A percentile compares a stretch with the other conserved stretches of the same genome.
Evolutionary conservation across 2,797 vertebrate genomes (phyloP).

Genomic region (Eulemur coronatus): DNA sequence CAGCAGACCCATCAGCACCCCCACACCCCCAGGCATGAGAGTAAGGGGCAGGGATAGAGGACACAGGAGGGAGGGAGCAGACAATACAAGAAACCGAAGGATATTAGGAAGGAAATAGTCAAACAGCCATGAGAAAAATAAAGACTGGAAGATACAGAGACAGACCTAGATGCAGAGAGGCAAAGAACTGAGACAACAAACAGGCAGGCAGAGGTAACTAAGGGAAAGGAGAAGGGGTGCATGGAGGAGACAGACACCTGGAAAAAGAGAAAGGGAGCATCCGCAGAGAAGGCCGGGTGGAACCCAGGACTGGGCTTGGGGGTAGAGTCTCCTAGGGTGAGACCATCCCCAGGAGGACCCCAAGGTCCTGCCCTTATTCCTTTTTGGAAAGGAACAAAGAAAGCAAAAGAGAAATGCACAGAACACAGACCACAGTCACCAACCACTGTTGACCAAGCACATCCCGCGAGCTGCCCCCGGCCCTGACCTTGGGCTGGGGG

Average conservation of each 20-base stretch:
- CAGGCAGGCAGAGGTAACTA: conserved; percentile 37
- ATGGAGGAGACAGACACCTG: neutral
- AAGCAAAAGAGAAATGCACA: conserved; percentile 65
- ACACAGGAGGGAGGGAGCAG: conserved; percentile 62
- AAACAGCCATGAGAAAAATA: neutral
- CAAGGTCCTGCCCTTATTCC: conserved; percentile 19
- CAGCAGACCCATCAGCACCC: neutral
- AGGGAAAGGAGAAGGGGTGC: neutral
- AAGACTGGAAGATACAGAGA: neutral
- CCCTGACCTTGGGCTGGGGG: conserved; percentile 67
- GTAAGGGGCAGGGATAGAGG: neutral
- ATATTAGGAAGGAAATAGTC: neutral
- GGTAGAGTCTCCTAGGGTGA: neutral
- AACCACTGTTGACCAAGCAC: conserved; percentile 77
- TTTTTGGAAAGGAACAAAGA: conserved; percentile 64
- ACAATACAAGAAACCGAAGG: conserved; percentile 65
- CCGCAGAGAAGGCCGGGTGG: neutral
- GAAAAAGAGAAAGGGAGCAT: neutral
- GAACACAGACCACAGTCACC: conserved; percentile 77
- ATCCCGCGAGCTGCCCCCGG: conserved; percentile 72
- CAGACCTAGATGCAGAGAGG: conserved; percentile 46
- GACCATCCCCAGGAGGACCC: conserved; percentile 22
- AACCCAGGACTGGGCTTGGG: neutral
- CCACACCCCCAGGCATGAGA: neutral
- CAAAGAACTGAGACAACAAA: conserved; percentile 31